Evolutionary conservation across 2,888 invertebrate species (phyloP).

Genomic region (Leptinotarsa rubiginosa): DNA sequence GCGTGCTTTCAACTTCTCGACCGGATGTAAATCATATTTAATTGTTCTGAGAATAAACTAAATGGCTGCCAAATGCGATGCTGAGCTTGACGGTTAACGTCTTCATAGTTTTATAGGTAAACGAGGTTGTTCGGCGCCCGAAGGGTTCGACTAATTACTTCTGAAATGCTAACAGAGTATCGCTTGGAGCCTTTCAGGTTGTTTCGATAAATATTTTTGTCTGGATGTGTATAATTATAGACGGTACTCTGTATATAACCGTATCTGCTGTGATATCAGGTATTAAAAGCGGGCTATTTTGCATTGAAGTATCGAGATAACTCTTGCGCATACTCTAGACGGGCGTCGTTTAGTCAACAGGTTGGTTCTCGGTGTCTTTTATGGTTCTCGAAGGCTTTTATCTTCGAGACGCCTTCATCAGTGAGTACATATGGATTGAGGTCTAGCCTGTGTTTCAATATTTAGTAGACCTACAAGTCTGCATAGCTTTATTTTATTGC

Average conservation of each 20-base stretch:
- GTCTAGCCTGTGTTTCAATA: too few species aligned
- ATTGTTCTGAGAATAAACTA: slow-evolving; percentile 48
- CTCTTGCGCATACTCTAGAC: too few species aligned
- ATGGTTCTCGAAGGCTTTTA: too few species aligned
- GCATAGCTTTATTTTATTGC: too few species aligned
- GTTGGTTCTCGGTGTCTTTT: too few species aligned
- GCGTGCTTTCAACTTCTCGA: slow-evolving; percentile 24
- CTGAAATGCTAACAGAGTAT: slow-evolving; percentile 7
- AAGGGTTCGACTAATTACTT: slow-evolving; percentile 21
- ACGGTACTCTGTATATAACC: background rate
- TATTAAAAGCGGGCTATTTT: background rate
- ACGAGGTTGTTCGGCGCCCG: slow-evolving; percentile 26
- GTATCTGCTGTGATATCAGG: background rate
- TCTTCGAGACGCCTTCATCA: too few species aligned
- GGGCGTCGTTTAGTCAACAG: too few species aligned
- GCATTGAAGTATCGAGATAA: too few species aligned
- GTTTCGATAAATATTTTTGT: slow-evolving; percentile 19
- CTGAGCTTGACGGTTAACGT: slow-evolving; percentile 29
- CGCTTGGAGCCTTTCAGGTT: slow-evolving; percentile 10
- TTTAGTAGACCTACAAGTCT: too few species aligned
- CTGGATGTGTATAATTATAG: background rate
- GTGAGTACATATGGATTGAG: too few species aligned
- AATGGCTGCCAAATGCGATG: slow-evolving; percentile 45
- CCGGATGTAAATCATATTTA: slow-evolving; percentile 50
- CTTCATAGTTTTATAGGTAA: slow-evolving; percentile 31